phyloP scores from a whole-genome alignment of 1,140 invertebrate species.

The Listronotus bonariensis region DNA sequence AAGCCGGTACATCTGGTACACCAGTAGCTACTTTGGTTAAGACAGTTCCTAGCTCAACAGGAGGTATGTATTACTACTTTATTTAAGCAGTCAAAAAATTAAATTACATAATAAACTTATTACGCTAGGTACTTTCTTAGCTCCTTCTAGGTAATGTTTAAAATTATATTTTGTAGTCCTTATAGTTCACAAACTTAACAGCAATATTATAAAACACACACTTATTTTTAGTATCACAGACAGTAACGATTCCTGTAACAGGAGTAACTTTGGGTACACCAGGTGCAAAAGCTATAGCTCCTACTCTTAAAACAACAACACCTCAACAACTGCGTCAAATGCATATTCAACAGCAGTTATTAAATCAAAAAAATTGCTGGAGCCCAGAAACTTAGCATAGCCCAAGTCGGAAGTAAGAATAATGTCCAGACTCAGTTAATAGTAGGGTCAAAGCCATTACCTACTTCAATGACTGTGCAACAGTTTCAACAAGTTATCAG shows the following conservation, averaged over 20 bases:
- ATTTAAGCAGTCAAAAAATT: not conserved
- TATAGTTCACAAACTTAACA: no score
- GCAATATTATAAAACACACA: no score
- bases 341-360: constrained; percentile 69
- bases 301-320: constrained; percentile 61
- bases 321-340: constrained; percentile 71
- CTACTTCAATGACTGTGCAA: constrained; percentile 72
- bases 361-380: constrained; percentile 61
- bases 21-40: constrained; percentile 66
- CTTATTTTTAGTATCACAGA: constrained; percentile 51
- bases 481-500: constrained; percentile 80
- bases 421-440: constrained; percentile 65
- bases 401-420: constrained; percentile 56
- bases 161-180: no score
- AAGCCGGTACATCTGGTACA: constrained; percentile 56
- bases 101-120: no score
- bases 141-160: no score
- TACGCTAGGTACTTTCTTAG: no score
- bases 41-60: constrained; percentile 58
- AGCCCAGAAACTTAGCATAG: constrained; percentile 51
- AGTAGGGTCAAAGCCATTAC: constrained; percentile 66
- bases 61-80: constrained; percentile 39
- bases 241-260: constrained; percentile 58
- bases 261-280: constrained; percentile 56
- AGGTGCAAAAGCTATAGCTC: constrained; percentile 54